Conservation (phyloP, 2,113 vertebrate genomes). For the Anser brachyrhynchus region DNA sequence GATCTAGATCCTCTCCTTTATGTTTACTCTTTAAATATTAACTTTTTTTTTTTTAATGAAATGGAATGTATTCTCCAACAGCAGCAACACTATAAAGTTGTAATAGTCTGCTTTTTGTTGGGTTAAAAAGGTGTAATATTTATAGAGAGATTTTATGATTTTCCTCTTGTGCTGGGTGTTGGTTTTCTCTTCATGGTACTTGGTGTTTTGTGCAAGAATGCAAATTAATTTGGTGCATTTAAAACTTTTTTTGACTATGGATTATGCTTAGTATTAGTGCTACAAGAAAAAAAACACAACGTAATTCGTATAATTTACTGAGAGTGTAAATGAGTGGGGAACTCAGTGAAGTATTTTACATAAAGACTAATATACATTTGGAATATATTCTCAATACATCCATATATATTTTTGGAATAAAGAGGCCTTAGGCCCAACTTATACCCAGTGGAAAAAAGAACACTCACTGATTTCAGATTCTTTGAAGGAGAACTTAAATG, state of each 20-base stretch:
- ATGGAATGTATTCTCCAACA: neutral
- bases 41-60: no score
- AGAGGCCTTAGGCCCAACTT: fast-evolving
- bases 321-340: neutral
- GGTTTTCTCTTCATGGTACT: neutral
- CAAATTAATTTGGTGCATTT: neutral
- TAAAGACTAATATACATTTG: neutral
- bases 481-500: conserved; percentile 16
- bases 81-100: neutral
- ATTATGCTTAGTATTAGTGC: neutral
- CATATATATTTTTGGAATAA: neutral
- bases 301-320: neutral
- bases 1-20: neutral
- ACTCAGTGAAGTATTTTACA: neutral
- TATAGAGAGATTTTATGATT: neutral
- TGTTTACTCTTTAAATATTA: neutral
- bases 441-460: neutral
- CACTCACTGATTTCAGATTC: neutral
- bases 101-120: neutral
- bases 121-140: neutral
- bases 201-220: neutral
- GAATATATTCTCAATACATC: neutral
- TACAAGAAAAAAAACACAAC: neutral
- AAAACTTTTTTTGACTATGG: neutral
- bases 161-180: neutral